Percentiles rank a stretch among this genome's conserved stretches.
Conservation (phyloP, 2,888 invertebrate species). For the Oscheius sp. region DNA sequence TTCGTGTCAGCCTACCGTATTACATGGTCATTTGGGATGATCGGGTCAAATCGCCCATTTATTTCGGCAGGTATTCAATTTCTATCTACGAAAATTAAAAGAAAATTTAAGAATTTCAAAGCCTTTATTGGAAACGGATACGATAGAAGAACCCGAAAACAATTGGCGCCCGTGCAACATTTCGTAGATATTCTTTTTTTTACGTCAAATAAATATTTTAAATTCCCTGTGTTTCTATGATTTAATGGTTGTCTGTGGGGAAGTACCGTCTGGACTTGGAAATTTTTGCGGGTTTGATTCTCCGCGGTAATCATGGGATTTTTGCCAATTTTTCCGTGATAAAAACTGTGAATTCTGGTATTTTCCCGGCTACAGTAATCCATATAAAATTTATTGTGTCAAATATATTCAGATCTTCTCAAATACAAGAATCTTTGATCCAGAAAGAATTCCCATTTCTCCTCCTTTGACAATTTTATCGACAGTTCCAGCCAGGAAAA, state of each 20-base stretch:
- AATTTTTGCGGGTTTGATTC: too few relatives aligned
- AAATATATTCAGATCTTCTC: constrained; percentile 49
- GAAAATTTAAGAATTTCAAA: not conserved
- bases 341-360: too few relatives aligned
- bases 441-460: constrained; percentile 66
- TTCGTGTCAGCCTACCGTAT: constrained; percentile 17
- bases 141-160: not conserved
- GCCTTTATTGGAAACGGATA: not conserved
- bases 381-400: not conserved
- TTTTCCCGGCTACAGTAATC: not conserved
- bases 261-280: too few relatives aligned
- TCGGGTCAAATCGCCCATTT: constrained; percentile 5
- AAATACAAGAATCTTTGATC: constrained; percentile 68
- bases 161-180: not conserved
- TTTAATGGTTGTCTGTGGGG: too few relatives aligned
- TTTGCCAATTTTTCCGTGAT: too few relatives aligned
- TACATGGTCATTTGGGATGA: constrained; percentile 14
- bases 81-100: not conserved
- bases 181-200: too few relatives aligned
- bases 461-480: constrained; percentile 69
- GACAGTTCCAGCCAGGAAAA: constrained; percentile 70
- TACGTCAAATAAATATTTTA: too few relatives aligned
- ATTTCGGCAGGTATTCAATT: constrained; percentile 1
- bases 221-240: too few relatives aligned
- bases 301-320: too few relatives aligned